phyloP scores from a whole-genome alignment of 2,113 vertebrate species.

The Gopherus flavomarginatus region DNA sequence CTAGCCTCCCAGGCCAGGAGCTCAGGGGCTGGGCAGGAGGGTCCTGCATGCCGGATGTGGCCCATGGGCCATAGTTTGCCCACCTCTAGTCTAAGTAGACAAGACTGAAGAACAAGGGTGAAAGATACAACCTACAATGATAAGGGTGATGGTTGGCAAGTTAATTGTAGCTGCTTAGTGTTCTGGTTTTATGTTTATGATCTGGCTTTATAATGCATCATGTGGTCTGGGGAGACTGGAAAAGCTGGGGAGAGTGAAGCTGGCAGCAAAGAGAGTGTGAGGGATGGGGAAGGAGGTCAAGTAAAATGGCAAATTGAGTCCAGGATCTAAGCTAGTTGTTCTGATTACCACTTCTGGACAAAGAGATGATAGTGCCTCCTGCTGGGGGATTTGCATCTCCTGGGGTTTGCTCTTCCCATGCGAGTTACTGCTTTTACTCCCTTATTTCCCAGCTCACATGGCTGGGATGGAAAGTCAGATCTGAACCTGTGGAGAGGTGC shows the following conservation, averaged over 20 bases:
- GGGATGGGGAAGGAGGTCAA: neutral
- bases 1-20: too few species aligned
- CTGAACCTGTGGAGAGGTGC: neutral
- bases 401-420: neutral
- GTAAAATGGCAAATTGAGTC: neutral
- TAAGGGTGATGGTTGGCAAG: neutral
- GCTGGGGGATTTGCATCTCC: neutral
- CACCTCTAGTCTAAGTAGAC: neutral
- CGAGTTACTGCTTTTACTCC: neutral
- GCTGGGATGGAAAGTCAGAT: neutral
- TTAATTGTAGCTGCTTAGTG: neutral
- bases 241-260: neutral
- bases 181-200: fast-evolving
- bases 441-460: neutral
- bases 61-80: too few species aligned
- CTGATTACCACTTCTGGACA: neutral
- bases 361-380: neutral
- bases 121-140: neutral
- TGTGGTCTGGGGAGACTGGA: neutral
- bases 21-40: too few species aligned
- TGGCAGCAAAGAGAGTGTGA: neutral
- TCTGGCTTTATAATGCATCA: neutral
- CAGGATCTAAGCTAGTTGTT: neutral
- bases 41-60: too few species aligned
- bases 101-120: neutral